Conservation (phyloP, 2,797 vertebrate genomes). For the Hippoglossus hippoglossus region DNA sequence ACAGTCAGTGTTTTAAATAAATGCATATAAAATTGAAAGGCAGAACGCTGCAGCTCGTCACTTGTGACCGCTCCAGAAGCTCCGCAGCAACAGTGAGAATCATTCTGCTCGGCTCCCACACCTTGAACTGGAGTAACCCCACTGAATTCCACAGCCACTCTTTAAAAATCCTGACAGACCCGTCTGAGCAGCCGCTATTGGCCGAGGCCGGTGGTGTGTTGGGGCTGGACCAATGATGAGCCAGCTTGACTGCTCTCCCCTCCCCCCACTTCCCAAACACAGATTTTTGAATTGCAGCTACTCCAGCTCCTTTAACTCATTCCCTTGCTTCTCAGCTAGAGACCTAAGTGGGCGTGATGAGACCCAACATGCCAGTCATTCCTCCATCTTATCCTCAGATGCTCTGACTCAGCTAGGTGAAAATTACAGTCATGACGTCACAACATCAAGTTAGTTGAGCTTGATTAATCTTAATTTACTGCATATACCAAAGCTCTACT, state of each 20-base stretch:
- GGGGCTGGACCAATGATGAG: conserved; percentile 76
- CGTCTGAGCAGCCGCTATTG: conserved; percentile 65
- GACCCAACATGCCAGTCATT: conserved; percentile 50
- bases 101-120: conserved; percentile 11
- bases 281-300: conserved; percentile 22
- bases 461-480: too few species aligned
- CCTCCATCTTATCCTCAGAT: conserved; percentile 10
- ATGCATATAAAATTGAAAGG: neutral
- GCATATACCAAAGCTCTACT: too few species aligned
- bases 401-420: neutral
- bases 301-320: neutral
- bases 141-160: conserved; percentile 58
- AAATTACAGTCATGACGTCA: neutral
- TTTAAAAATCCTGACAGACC: conserved; percentile 37
- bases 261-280: conserved; percentile 47
- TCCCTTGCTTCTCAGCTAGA: neutral
- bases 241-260: conserved; percentile 9
- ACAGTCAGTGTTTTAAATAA: neutral
- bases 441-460: neutral
- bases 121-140: conserved; percentile 82
- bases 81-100: conserved; percentile 17
- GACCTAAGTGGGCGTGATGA: conserved; percentile 1
- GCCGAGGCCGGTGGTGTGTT: conserved; percentile 82
- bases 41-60: neutral
- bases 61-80: neutral